Percentiles rank a stretch among this genome's conserved stretches.
Evolutionary conservation across 2,888 invertebrate species (phyloP).

Genomic region (Ormia ochracea): DNA sequence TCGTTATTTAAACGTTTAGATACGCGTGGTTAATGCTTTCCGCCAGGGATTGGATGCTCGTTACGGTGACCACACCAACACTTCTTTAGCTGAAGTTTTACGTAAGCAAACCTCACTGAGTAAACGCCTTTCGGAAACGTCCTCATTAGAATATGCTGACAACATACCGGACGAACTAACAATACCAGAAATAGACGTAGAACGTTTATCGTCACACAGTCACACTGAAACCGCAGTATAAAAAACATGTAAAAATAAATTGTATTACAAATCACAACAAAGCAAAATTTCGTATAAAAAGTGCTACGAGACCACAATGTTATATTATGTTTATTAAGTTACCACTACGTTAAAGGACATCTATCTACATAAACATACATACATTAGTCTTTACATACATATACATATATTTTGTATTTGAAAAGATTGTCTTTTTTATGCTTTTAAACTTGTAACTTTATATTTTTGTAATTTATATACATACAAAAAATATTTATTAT

Average conservation of each 20-base stretch:
- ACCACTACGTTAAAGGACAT: too few species aligned
- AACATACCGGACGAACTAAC: constrained; percentile 91
- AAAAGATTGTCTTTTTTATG: too few species aligned
- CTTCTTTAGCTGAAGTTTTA: constrained; percentile 93
- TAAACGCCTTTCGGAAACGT: constrained; percentile 93
- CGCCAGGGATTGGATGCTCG: constrained; percentile 99
- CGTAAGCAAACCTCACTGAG: constrained; percentile 95
- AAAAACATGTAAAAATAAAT: constrained; percentile 24
- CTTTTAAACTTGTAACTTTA: too few species aligned
- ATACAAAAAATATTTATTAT: too few species aligned
- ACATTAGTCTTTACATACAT: too few species aligned
- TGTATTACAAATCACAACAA: neutral
- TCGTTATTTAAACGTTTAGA: constrained; percentile 81
- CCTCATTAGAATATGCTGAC: constrained; percentile 94
- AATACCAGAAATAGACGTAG: constrained; percentile 94
- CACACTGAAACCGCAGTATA: constrained; percentile 97
- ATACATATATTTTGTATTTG: too few species aligned
- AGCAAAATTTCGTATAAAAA: neutral
- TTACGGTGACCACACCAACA: constrained; percentile 93
- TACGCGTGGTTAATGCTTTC: constrained; percentile 99
- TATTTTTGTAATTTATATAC: too few species aligned
- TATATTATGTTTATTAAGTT: too few species aligned
- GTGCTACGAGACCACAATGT: constrained; percentile 1
- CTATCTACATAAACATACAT: too few species aligned
- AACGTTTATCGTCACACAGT: constrained; percentile 93